These are phyloP conservation scores for Pristis pectinata DNA, from an alignment of 2,797 vertebrate species.

Conservation along the genomic window DNA sequence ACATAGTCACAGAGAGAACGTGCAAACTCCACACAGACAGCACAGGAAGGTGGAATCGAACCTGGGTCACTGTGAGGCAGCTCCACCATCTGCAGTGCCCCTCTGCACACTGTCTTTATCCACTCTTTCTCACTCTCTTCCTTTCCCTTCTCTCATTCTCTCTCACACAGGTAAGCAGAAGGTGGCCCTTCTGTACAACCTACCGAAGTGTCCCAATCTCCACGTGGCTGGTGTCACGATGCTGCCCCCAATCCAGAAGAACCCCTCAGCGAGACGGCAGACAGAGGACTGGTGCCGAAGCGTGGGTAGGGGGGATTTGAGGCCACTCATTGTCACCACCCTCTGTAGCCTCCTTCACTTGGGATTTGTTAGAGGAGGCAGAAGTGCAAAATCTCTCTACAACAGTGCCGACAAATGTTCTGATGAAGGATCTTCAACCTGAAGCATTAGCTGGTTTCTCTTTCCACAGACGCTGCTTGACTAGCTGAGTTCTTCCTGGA, in stretches of 20 bases:
- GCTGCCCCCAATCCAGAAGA: constrained; percentile 74
- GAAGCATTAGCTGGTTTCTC: too few species aligned
- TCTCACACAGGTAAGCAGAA: not conserved
- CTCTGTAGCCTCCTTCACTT: not conserved
- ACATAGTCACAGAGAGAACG: too few species aligned
- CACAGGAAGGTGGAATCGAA: too few species aligned
- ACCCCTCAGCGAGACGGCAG: constrained; percentile 62
- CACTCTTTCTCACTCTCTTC: not conserved
- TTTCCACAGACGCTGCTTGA: too few species aligned
- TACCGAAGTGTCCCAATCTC: constrained; percentile 77
- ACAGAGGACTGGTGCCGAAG: constrained; percentile 52
- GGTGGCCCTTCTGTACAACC: constrained; percentile 46
- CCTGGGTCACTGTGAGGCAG: too few species aligned
- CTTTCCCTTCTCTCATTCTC: not conserved
- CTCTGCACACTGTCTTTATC: too few species aligned
- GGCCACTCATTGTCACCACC: constrained; percentile 45
- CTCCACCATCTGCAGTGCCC: too few species aligned
- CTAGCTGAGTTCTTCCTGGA: too few species aligned
- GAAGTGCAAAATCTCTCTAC: too few species aligned
- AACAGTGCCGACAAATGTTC: constrained; percentile 7
- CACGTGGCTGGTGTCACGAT: constrained; percentile 64
- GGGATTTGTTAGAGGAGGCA: too few species aligned
- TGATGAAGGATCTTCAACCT: too few species aligned
- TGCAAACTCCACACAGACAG: too few species aligned
- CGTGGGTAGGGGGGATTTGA: constrained; percentile 45